These are phyloP conservation scores for Tragelaphus imberbis DNA, from an alignment of 2,113 vertebrate species.

Conservation along the genomic window DNA sequence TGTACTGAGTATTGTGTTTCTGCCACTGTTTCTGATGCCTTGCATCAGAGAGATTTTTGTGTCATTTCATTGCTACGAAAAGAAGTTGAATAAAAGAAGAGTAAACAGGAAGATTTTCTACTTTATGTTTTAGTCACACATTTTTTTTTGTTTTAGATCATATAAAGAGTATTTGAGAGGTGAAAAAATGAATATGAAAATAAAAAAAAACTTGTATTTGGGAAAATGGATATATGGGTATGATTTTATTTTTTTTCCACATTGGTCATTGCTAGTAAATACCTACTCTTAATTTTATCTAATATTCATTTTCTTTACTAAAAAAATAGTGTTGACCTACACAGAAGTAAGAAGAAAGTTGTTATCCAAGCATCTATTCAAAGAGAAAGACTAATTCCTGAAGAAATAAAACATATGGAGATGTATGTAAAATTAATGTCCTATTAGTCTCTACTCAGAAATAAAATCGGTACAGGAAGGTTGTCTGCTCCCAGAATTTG, in stretches of 20 bases:
- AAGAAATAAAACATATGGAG: background rate
- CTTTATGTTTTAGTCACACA: background rate
- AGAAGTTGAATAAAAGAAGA: background rate
- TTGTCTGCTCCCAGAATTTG: background rate
- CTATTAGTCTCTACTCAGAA: background rate
- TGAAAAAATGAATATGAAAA: background rate
- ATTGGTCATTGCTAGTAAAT: background rate
- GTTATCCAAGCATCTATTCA: background rate
- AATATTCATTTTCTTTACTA: background rate
- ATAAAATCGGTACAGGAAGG: background rate
- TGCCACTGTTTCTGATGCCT: background rate
- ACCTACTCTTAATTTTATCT: background rate
- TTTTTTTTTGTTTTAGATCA: slow-evolving; percentile 18
- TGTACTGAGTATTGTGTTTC: slow-evolving; percentile 26
- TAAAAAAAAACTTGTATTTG: background rate
- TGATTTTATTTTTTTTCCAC: background rate
- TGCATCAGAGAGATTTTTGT: background rate
- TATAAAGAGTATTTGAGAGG: background rate
- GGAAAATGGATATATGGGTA: background rate
- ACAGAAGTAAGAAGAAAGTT: background rate
- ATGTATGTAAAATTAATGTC: background rate
- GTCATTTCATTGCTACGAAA: background rate
- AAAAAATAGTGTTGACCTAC: background rate
- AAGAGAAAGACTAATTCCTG: background rate
- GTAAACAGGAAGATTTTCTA: background rate